phyloP scores from a whole-genome alignment of 2,113 vertebrate species.

The Ondatra zibethicus region DNA sequence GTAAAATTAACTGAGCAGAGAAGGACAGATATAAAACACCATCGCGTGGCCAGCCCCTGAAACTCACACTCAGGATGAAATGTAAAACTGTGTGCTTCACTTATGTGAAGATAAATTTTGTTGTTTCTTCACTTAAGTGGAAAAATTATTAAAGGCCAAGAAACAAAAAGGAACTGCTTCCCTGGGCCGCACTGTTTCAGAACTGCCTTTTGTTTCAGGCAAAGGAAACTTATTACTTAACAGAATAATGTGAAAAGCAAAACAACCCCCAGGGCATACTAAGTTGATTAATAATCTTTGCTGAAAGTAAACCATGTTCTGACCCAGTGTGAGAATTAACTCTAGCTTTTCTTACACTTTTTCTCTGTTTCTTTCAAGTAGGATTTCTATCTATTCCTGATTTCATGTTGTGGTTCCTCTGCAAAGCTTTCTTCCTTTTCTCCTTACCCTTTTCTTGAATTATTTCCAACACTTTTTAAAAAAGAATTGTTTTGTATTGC shows the following conservation, averaged over 20 bases:
- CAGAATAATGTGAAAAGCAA: not conserved
- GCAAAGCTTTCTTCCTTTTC: rapidly evolving
- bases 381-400: rapidly evolving
- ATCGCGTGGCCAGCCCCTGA: constrained; percentile 35
- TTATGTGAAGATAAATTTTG: not conserved
- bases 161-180: not conserved
- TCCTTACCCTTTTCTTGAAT: not conserved
- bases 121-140: not conserved
- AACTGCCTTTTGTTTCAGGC: not conserved
- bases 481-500: not conserved
- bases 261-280: not conserved
- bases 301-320: not conserved
- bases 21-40: constrained; percentile 37
- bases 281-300: not conserved
- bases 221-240: not conserved
- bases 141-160: not conserved
- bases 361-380: not conserved
- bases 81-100: not conserved
- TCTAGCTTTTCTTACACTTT: rapidly evolving
- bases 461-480: not conserved
- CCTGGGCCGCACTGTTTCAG: rapidly evolving
- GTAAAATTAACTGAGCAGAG: constrained; percentile 39
- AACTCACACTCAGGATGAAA: not conserved
- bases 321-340: not conserved
- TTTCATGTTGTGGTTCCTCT: not conserved